Evolutionary conservation across 2,797 vertebrate genomes (phyloP).

Genomic region (Phylloscopus collybita): DNA sequence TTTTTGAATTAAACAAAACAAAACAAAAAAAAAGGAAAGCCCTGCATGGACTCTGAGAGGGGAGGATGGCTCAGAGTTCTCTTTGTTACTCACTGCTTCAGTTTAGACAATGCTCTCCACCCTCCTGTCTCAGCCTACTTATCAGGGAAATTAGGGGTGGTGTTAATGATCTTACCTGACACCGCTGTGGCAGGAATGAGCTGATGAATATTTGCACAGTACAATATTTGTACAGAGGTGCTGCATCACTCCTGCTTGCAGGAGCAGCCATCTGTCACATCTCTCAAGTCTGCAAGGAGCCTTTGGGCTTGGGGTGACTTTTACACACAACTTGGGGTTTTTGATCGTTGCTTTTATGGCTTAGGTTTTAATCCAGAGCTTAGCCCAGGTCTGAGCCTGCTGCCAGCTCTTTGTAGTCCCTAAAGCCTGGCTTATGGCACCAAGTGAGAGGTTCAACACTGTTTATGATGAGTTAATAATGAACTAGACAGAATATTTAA

Average conservation of each 20-base stretch:
- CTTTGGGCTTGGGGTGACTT: neutral
- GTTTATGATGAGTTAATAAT: neutral
- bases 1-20: neutral
- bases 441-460: neutral
- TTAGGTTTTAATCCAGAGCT: neutral
- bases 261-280: neutral
- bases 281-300: neutral
- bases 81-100: neutral
- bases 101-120: neutral
- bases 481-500: neutral
- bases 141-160: neutral
- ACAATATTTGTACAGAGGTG: neutral
- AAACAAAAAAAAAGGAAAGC: rapidly evolving
- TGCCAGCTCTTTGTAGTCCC: neutral
- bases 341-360: neutral
- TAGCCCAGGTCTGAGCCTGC: neutral
- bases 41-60: neutral
- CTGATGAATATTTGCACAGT: neutral
- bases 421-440: neutral
- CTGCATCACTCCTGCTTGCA: neutral
- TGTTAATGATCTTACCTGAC: neutral
- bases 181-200: neutral
- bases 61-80: neutral
- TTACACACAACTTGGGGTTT: neutral
- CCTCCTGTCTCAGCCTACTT: slow-evolving; percentile 8